phyloP scores from a whole-genome alignment of 2,888 invertebrate species.

The Polyommatus icarus region DNA sequence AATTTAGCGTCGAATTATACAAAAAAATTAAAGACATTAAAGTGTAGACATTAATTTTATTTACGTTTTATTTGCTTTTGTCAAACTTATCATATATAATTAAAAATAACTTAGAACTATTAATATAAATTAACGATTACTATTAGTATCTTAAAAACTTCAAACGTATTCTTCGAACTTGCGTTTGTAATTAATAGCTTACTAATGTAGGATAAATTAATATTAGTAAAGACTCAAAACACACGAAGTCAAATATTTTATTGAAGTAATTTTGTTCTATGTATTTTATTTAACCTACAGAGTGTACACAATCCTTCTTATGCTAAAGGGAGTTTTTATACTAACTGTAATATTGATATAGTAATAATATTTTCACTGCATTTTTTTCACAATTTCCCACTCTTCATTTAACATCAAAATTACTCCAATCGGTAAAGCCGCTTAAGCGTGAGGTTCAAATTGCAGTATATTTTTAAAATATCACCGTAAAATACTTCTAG shows the following conservation, averaged over 20 bases:
- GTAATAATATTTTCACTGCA: too few species aligned
- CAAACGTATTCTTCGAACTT: not conserved
- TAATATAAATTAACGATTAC: not conserved
- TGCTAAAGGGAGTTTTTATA: too few species aligned
- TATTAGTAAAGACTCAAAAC: not conserved
- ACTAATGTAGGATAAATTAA: not conserved
- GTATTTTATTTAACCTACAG: too few species aligned
- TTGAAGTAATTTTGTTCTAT: not conserved
- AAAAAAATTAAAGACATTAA: constrained; percentile 23
- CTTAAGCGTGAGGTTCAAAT: too few species aligned
- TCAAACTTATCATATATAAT: not conserved
- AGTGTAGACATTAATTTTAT: constrained; percentile 22
- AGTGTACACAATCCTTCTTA: too few species aligned
- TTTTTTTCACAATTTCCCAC: too few species aligned
- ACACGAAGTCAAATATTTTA: not conserved
- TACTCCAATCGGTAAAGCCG: too few species aligned
- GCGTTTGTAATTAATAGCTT: constrained; percentile 1
- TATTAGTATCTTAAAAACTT: not conserved
- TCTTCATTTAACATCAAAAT: too few species aligned
- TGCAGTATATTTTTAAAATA: too few species aligned
- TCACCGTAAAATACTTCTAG: too few species aligned
- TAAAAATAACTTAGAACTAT: not conserved
- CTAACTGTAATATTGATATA: too few species aligned
- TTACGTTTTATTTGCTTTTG: constrained; percentile 22
- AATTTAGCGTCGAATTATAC: not conserved